Percentiles rank a stretch among this genome's conserved stretches.
These are phyloP conservation scores for Brachionus plicatilis DNA, from an alignment of 1,140 invertebrate species.

Conservation along the genomic window DNA sequence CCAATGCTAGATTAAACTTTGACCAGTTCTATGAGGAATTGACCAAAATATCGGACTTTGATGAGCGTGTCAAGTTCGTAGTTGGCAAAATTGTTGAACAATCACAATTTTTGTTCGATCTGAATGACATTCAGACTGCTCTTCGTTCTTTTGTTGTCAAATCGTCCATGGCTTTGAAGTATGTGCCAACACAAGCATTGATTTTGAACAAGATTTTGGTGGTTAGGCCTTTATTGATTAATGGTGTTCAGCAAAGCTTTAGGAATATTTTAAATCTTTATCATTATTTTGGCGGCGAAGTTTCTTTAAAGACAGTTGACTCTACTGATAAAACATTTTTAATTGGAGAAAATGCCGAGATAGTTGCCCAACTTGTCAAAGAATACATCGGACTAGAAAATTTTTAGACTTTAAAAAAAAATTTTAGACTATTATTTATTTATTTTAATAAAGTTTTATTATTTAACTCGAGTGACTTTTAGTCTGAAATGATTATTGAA, in stretches of 20 bases:
- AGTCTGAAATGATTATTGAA: no score
- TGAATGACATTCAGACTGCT: background rate
- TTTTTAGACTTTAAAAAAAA: background rate
- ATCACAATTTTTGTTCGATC: background rate
- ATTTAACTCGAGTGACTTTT: background rate
- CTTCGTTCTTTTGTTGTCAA: background rate
- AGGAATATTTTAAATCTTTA: background rate
- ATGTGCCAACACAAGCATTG: constrained; percentile 2
- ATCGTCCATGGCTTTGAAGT: background rate
- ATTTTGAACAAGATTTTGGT: constrained; percentile 15
- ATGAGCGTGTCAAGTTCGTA: background rate
- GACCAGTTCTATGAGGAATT: background rate
- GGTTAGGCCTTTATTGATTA: background rate
- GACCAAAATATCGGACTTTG: background rate
- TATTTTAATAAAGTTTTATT: background rate
- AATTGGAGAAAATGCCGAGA: background rate
- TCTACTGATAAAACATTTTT: background rate
- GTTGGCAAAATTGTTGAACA: constrained; percentile 10
- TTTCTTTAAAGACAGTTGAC: background rate
- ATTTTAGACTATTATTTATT: background rate
- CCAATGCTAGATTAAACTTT: background rate
- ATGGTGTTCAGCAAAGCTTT: background rate
- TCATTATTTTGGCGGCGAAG: background rate
- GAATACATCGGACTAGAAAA: background rate
- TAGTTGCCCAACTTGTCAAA: background rate